A percentile compares a stretch with the other conserved stretches of the same genome.
phyloP scores from a whole-genome alignment of 2,113 vertebrate genomes.

The cattle (Bos taurus) region ARS-UCD2.0 NC_037357.1:5867501-5868000 shows the following conservation, averaged over 20 bases:
- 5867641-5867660: background rate
- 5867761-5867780: background rate
- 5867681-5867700: background rate
- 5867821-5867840: background rate
- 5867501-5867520: background rate
- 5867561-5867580: background rate
- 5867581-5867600: background rate
- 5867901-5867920: conserved; percentile 15
- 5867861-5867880: background rate
- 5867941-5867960: background rate
- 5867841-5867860: background rate
- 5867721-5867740: background rate
- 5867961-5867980: background rate
- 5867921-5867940: conserved; percentile 1
- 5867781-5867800: background rate
- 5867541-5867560: background rate
- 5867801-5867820: background rate
- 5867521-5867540: background rate
- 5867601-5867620: background rate
- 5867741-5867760: background rate
- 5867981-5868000: background rate
- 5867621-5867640: background rate
- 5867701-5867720: background rate
- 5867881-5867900: background rate
- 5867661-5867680: background rate